phyloP scores from a whole-genome alignment of 2,113 vertebrate genomes.

The Vidua chalybeata region DNA sequence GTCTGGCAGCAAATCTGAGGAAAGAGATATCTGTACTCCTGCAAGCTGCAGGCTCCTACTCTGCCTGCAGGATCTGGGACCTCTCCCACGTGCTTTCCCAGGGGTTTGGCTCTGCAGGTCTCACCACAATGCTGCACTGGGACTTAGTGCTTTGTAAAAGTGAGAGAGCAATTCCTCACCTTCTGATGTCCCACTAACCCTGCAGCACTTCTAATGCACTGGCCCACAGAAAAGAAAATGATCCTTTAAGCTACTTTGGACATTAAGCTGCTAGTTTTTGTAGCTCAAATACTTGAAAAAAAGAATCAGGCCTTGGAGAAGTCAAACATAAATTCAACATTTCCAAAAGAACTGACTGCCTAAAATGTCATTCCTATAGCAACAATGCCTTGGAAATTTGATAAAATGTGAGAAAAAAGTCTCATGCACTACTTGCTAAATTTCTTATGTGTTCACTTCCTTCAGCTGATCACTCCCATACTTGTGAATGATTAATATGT shows the following conservation, averaged over 20 bases:
- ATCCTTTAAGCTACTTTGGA: background rate
- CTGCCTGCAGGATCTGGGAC: background rate
- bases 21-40: background rate
- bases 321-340: background rate
- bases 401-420: background rate
- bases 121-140: background rate
- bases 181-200: background rate
- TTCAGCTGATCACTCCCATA: background rate
- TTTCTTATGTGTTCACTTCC: background rate
- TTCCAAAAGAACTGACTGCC: background rate
- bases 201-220: background rate
- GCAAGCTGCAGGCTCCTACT: background rate
- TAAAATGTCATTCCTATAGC: background rate
- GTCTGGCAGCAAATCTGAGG: background rate
- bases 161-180: background rate
- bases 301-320: background rate
- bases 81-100: fast-evolving
- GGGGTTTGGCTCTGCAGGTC: fast-evolving
- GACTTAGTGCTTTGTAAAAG: background rate
- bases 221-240: background rate
- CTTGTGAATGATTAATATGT: background rate
- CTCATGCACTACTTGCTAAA: background rate
- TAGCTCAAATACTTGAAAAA: background rate
- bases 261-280: background rate
- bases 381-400: background rate